phyloP scores from a whole-genome alignment of 2,113 vertebrate species.

The Mobula hypostoma region DNA sequence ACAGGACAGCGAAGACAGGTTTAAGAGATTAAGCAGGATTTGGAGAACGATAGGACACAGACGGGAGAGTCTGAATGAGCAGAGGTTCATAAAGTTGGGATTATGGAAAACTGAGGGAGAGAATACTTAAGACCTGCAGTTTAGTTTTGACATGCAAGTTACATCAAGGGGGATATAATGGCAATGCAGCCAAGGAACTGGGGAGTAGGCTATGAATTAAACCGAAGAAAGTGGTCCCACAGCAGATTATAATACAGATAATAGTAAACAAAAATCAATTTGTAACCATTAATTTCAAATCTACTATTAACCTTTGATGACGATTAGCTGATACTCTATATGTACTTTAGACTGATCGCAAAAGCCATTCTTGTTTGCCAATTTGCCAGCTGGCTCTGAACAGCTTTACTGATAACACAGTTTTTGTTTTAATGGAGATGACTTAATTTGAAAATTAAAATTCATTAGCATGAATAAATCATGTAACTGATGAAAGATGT shows the following conservation, averaged over 20 bases:
- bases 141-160: neutral
- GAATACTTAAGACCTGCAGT: neutral
- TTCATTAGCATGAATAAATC: slow-evolving; percentile 36
- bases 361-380: slow-evolving; percentile 19
- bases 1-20: neutral
- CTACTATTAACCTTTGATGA: slow-evolving; percentile 18
- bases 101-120: neutral
- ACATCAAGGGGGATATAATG: neutral
- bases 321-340: neutral
- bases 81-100: neutral
- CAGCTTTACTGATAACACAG: slow-evolving; percentile 26
- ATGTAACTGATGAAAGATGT: slow-evolving; percentile 27
- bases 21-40: neutral
- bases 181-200: neutral
- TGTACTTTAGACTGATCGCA: neutral
- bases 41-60: neutral
- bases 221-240: neutral
- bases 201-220: neutral
- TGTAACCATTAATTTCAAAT: slow-evolving; percentile 5
- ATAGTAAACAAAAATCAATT: neutral
- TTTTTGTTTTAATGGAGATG: slow-evolving; percentile 27
- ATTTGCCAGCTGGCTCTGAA: slow-evolving; percentile 9
- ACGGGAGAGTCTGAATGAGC: neutral
- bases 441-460: slow-evolving; percentile 36
- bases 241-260: neutral